Conservation (phyloP, 1,140 invertebrate genomes). For the Monochamus saltuarius region DNA sequence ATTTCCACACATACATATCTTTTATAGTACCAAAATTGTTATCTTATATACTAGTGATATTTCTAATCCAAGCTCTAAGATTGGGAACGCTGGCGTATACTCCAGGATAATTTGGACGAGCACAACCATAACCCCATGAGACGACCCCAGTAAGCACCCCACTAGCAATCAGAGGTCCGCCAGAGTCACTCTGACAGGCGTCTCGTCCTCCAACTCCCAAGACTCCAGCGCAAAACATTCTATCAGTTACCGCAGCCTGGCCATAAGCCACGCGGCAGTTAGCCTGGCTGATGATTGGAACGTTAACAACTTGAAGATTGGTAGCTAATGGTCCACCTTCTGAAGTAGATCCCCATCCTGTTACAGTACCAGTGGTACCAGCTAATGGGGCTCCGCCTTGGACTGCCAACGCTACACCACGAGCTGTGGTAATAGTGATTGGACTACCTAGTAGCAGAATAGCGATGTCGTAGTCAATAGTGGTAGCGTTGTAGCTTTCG, state of each 20-base stretch:
- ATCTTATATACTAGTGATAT: too few species aligned
- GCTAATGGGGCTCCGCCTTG: constrained; percentile 1
- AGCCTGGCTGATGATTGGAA: constrained; percentile 43
- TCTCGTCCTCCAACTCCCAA: constrained; percentile 25
- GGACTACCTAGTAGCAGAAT: constrained; percentile 48
- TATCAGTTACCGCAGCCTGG: constrained; percentile 24
- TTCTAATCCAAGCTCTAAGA: too few species aligned
- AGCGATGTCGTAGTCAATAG: constrained; percentile 58
- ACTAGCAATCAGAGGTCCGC: constrained; percentile 56
- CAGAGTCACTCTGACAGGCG: constrained; percentile 54
- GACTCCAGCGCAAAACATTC: constrained; percentile 54
- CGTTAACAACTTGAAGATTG: constrained; percentile 40
- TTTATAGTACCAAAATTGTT: too few species aligned
- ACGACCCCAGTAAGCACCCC: constrained; percentile 53
- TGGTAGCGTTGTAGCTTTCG: constrained; percentile 46
- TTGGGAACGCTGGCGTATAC: constrained; percentile 50
- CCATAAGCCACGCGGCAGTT: constrained; percentile 39
- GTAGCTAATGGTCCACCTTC: constrained; percentile 18
- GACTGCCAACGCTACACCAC: constrained; percentile 8
- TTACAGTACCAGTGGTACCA: constrained; percentile 48
- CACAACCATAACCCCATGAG: constrained; percentile 50
- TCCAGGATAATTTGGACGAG: constrained; percentile 52
- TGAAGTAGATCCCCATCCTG: constrained; percentile 58
- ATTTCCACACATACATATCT: too few species aligned
- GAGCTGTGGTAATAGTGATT: neutral